Conservation (phyloP, 2,888 invertebrate genomes). For the Agapostemon virescens region DNA sequence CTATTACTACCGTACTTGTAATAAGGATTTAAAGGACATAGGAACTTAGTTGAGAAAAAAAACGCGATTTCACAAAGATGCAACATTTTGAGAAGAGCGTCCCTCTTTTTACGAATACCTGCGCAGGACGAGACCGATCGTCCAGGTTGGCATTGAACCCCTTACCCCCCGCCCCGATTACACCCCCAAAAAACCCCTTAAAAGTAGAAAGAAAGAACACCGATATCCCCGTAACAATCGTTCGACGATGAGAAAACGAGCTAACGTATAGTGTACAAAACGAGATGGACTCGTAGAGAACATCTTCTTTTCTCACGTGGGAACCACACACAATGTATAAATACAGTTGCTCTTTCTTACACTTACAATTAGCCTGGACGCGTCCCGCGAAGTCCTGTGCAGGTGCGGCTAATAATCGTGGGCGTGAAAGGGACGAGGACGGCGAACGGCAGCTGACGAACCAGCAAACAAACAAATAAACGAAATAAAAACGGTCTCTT, state of each 20-base stretch:
- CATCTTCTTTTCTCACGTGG: background rate
- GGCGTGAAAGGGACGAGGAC: constrained; percentile 58
- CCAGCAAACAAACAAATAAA: background rate
- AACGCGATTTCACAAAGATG: constrained; percentile 67
- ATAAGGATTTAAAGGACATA: constrained; percentile 73
- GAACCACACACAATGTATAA: background rate
- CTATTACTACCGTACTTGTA: constrained; percentile 72
- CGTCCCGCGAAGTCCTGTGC: constrained; percentile 52
- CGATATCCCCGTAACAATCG: background rate
- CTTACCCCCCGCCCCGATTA: background rate
- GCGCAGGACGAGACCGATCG: constrained; percentile 42
- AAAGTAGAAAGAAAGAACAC: background rate
- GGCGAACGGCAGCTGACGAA: constrained; percentile 49
- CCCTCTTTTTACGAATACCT: constrained; percentile 61
- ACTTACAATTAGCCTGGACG: constrained; percentile 37
- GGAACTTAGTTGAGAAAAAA: constrained; percentile 78
- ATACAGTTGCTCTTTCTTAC: constrained; percentile 34
- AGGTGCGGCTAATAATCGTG: constrained; percentile 53
- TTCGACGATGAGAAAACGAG: background rate
- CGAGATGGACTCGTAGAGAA: background rate
- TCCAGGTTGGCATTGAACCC: constrained; percentile 3
- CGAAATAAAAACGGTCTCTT: constrained; percentile 3
- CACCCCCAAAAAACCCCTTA: background rate
- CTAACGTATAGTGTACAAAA: background rate
- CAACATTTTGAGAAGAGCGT: constrained; percentile 64